A percentile compares a stretch with the other conserved stretches of the same genome.
Evolutionary conservation across 2,113 vertebrate genomes (phyloP).

Genomic region (Phycodurus eques): DNA sequence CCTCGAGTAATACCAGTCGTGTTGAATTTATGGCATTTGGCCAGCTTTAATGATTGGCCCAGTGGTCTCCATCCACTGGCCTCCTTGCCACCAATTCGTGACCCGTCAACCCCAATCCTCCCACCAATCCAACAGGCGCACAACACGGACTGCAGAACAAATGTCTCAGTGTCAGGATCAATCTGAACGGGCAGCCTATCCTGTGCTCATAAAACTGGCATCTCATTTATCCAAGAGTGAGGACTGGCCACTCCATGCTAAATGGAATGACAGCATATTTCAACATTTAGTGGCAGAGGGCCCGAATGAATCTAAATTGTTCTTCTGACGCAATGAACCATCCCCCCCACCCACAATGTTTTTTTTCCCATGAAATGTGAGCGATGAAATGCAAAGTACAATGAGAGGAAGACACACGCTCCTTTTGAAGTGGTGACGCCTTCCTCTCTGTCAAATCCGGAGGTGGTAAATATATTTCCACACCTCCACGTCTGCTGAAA

Average conservation of each 20-base stretch:
- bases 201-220: constrained; percentile 69
- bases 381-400: constrained; percentile 47
- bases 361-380: constrained; percentile 10
- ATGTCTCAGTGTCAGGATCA: constrained; percentile 69
- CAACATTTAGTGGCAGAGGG: constrained; percentile 35
- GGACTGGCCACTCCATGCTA: constrained; percentile 36
- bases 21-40: constrained; percentile 65
- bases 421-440: constrained; percentile 59
- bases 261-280: constrained; percentile 58
- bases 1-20: constrained; percentile 60
- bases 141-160: constrained; percentile 61
- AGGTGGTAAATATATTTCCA: constrained; percentile 64
- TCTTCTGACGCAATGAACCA: constrained; percentile 21
- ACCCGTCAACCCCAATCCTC: constrained; percentile 75
- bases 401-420: constrained; percentile 37
- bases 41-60: constrained; percentile 70
- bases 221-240: constrained; percentile 64
- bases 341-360: background rate
- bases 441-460: constrained; percentile 32
- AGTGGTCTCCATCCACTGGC: constrained; percentile 65
- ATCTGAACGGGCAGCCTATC: constrained; percentile 66
- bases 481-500: constrained; percentile 42
- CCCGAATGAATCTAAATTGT: constrained; percentile 36
- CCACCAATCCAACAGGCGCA: constrained; percentile 72
- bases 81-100: constrained; percentile 72